phyloP scores from a whole-genome alignment of 64 coral and sea anemone species.

The Porites lutea region DNA sequence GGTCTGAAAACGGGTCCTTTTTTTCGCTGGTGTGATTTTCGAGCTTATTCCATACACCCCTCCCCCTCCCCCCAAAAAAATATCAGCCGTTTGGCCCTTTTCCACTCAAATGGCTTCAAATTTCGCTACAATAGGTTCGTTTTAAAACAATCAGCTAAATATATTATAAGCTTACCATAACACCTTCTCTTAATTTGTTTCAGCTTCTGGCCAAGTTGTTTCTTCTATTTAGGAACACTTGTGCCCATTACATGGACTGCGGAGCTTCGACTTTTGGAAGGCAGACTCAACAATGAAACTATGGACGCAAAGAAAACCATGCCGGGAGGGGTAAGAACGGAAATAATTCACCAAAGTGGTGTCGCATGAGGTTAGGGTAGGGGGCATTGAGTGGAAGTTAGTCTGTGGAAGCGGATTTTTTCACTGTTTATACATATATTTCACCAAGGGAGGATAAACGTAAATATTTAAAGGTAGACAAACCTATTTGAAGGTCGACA shows the following conservation, averaged over 20 bases:
- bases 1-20: too few species aligned
- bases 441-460: neutral
- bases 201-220: slow-evolving; percentile 90
- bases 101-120: too few species aligned
- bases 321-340: slow-evolving; percentile 12
- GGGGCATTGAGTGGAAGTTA: neutral
- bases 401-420: neutral
- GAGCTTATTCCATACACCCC: too few species aligned
- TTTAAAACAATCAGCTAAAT: too few species aligned
- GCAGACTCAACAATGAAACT: slow-evolving; percentile 29
- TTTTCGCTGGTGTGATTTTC: too few species aligned
- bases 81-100: too few species aligned
- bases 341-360: neutral
- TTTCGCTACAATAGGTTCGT: too few species aligned
- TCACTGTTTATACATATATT: neutral
- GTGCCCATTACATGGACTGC: slow-evolving; percentile 77
- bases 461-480: too few species aligned
- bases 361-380: neutral
- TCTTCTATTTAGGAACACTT: slow-evolving; percentile 79
- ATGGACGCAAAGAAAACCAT: neutral
- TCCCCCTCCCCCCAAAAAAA: too few species aligned
- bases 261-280: slow-evolving; percentile 45
- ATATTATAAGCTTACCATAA: too few species aligned
- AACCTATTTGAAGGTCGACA: too few species aligned
- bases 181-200: neutral